phyloP scores from a whole-genome alignment of 2,797 vertebrate genomes.

The Bufotes viridis region DNA sequence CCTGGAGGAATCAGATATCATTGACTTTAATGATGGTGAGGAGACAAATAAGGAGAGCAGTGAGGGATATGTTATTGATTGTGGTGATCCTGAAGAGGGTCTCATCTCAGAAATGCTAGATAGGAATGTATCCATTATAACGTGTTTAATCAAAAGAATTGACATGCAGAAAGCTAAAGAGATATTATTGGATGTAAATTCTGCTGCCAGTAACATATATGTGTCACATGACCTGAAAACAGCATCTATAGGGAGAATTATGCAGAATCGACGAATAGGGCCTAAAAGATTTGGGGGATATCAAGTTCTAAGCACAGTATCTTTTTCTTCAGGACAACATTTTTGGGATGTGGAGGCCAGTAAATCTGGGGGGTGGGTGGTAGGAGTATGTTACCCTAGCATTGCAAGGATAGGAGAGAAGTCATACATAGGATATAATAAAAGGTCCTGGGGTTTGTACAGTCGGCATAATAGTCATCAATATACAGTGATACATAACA shows the following conservation, averaged over 20 bases:
- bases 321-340: conserved; percentile 7
- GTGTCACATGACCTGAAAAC: not conserved
- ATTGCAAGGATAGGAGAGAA: not conserved
- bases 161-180: not conserved
- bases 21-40: not conserved
- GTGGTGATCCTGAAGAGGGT: not conserved
- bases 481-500: not conserved
- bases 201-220: not conserved
- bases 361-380: not conserved
- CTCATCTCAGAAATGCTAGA: not conserved
- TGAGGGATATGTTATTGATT: not conserved
- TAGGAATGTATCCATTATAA: not conserved
- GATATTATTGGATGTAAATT: not conserved
- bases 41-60: not conserved
- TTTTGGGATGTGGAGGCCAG: conserved; percentile 24
- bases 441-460: not conserved
- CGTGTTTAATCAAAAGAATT: not conserved
- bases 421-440: conserved; percentile 23
- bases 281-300: not conserved
- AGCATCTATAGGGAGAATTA: not conserved
- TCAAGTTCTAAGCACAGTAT: conserved; percentile 5
- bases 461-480: not conserved
- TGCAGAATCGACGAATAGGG: not conserved
- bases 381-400: not conserved
- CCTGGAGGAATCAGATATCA: not conserved